Conservation (phyloP, 2,888 invertebrate species). For the Fabriciana adippe region DNA sequence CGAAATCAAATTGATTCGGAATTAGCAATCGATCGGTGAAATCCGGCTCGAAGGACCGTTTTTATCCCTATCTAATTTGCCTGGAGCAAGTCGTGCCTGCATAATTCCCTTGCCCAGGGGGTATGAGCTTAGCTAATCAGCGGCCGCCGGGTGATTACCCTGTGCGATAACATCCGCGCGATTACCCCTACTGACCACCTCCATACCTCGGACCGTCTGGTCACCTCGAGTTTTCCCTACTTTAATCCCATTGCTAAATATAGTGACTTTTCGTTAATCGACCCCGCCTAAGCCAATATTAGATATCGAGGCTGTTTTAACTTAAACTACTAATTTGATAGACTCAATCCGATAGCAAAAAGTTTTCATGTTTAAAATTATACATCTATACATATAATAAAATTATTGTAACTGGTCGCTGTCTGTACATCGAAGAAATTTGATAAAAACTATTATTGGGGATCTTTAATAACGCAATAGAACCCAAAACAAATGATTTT, state of each 20-base stretch:
- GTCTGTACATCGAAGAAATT: no score
- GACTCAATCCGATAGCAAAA: background rate
- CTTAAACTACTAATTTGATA: conserved; percentile 4
- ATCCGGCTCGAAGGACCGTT: conserved; percentile 41
- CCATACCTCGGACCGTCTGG: conserved; percentile 63
- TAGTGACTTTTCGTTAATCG: conserved; percentile 30
- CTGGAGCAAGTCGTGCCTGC: conserved; percentile 67
- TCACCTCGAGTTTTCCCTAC: conserved; percentile 47
- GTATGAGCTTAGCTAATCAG: conserved; percentile 78
- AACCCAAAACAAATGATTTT: no score
- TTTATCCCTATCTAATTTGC: conserved; percentile 51
- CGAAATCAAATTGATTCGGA: conserved; percentile 33
- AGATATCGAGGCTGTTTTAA: conserved; percentile 10
- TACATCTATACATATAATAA: no score
- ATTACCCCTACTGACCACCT: conserved; percentile 76
- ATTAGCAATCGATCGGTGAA: conserved; percentile 38
- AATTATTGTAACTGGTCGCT: no score
- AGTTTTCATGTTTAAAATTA: no score
- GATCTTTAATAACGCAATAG: no score
- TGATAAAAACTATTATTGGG: no score
- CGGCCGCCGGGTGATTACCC: conserved; percentile 73
- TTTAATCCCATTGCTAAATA: conserved; percentile 43
- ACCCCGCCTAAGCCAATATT: conserved; percentile 32
- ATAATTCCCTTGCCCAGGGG: conserved; percentile 72
- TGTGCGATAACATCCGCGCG: conserved; percentile 77